phyloP scores from a whole-genome alignment of 2,888 invertebrate genomes.

The Cantharis lateralis region DNA sequence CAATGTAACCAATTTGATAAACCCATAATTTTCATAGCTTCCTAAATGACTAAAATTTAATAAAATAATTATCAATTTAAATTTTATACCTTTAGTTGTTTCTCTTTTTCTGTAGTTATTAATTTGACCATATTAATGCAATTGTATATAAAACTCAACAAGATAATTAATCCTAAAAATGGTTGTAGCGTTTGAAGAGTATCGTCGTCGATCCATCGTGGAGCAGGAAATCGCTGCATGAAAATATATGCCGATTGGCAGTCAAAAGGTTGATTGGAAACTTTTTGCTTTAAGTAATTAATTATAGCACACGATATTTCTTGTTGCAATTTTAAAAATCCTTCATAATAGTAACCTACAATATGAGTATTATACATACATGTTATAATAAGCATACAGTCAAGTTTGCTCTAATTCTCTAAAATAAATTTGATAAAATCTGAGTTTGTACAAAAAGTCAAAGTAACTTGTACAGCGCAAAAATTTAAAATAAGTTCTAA shows the following conservation, averaged over 20 bases:
- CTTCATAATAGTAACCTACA: conserved; percentile 66
- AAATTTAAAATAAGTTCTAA: neutral
- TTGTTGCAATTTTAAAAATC: conserved; percentile 70
- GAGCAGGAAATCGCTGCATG: conserved; percentile 75
- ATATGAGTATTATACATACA: neutral
- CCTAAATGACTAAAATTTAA: conserved; percentile 57
- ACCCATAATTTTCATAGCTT: conserved; percentile 92
- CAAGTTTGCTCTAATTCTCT: too few relatives aligned
- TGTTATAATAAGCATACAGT: too few relatives aligned
- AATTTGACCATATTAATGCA: conserved; percentile 79
- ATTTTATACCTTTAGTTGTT: conserved; percentile 68
- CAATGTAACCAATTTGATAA: conserved; percentile 81
- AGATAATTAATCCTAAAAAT: conserved; percentile 74
- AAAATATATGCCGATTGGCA: conserved; percentile 44
- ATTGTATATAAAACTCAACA: conserved; percentile 81
- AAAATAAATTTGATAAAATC: neutral
- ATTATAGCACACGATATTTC: conserved; percentile 46
- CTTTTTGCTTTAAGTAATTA: conserved; percentile 22
- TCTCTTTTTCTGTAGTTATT: conserved; percentile 76
- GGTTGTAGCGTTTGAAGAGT: conserved; percentile 67
- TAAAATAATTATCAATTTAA: neutral
- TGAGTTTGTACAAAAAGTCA: neutral
- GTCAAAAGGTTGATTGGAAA: neutral
- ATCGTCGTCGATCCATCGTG: conserved; percentile 69
- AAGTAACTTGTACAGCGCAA: neutral